Evolutionary conservation across 1,140 invertebrate genomes (phyloP), one percentile per base, ranked within the genome.

Genomic region (Brachionus rotundiformis): DNA sequence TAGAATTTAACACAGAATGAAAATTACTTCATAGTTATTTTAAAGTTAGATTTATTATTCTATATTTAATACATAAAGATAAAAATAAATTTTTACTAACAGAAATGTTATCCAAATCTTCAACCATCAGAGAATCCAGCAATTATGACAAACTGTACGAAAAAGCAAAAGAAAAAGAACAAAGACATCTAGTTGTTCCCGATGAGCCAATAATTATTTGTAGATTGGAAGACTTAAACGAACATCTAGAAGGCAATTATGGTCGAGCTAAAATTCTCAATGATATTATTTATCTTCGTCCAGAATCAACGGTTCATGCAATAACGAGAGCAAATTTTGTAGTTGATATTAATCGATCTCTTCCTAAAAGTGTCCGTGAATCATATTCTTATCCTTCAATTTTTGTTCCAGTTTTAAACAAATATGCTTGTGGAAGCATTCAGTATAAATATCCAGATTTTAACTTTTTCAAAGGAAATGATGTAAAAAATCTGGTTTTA

Each of bases 371-470:
- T 13, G 59, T 63, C 8, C 47, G 47, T 7, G 6, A 54, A 19
- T 23, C 19, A 54, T 54, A 7, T 54, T 54, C 8, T 54, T 1
- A 54, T 54, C n/a, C 47, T 54, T 13, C 47, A 54, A 54, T 54
- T 3, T 7, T 16, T 54, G 59, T 63, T 1, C 25, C 59, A n/a
- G n/a, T 63, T 13, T 63, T 29, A 5, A 63, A 63, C 29, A 63
- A 33, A 63, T 63, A 63, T 29, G 25, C 59, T n/a, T 29, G 59
- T 31, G 59, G 59, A 63, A 29, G 59, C 59, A 63, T 63, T 13
- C 29, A 63, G 11, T 63, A 13, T 2, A 63, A 63, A 63, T 63
- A 63, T 63, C 29, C 59, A 13, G 59, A 63, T 63, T 63, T 63
- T 29, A 63, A 63, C n/a, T 63, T 63, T 31, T 63, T 63, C 11